Evolutionary conservation across 2,888 invertebrate species (phyloP).

Genomic region (Mechanitis messenoides): DNA sequence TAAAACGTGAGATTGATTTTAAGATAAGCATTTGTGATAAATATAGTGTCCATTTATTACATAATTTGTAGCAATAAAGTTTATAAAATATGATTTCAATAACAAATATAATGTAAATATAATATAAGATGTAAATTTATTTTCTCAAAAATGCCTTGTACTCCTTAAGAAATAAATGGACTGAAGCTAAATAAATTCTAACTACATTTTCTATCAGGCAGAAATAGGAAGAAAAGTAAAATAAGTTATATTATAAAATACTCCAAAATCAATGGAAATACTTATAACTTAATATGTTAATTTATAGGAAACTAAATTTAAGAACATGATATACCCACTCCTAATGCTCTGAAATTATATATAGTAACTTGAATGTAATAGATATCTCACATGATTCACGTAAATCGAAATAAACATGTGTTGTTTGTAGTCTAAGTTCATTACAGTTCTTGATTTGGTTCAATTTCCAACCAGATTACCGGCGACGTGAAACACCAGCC

Average conservation of each 20-base stretch:
- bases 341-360: too few relatives aligned
- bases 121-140: too few relatives aligned
- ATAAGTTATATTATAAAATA: too few relatives aligned
- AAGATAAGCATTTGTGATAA: conserved; percentile 10
- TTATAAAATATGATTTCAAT: conserved; percentile 2
- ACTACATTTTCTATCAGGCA: too few relatives aligned
- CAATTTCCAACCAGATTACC: conserved; percentile 25
- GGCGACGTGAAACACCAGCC: conserved; percentile 20
- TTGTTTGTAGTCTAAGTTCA: conserved; percentile 8
- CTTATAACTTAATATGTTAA: too few relatives aligned
- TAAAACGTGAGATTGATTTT: conserved; percentile 12
- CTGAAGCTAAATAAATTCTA: too few relatives aligned
- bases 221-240: too few relatives aligned
- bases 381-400: not conserved
- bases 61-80: conserved; percentile 11
- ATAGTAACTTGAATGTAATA: not conserved
- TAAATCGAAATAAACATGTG: conserved; percentile 1
- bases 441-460: conserved; percentile 12
- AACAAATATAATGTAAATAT: not conserved
- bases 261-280: too few relatives aligned
- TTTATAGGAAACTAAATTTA: too few relatives aligned
- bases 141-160: too few relatives aligned
- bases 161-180: too few relatives aligned
- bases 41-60: conserved; percentile 12
- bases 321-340: too few relatives aligned